Evolutionary conservation across 2,888 invertebrate genomes (phyloP).

Genomic region (Thecophora atra): DNA sequence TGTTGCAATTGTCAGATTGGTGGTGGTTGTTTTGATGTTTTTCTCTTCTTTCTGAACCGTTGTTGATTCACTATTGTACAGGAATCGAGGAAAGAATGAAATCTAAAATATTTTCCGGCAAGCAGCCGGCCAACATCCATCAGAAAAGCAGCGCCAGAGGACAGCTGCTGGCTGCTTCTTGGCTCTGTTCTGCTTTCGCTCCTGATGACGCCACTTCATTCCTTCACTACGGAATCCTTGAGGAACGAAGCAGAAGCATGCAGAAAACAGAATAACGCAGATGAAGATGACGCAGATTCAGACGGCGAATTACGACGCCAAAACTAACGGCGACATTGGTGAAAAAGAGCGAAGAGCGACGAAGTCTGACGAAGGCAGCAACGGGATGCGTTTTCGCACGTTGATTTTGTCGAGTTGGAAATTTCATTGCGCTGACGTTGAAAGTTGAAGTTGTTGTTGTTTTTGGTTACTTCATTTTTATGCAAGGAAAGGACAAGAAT

Average conservation of each 20-base stretch:
- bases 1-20: no score
- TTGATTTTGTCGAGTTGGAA: conserved; percentile 27
- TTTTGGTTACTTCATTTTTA: no score
- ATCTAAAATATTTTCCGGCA: conserved; percentile 32
- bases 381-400: conserved; percentile 29
- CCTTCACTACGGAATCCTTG: background rate
- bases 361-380: background rate
- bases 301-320: no score
- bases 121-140: conserved; percentile 6
- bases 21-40: conserved; percentile 2
- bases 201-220: conserved; percentile 2
- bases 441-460: background rate
- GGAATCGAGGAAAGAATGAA: conserved; percentile 28
- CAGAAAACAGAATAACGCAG: background rate
- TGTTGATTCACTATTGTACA: background rate
- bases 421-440: background rate
- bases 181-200: background rate
- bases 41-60: background rate
- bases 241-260: background rate
- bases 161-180: background rate
- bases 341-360: background rate
- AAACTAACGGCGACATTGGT: no score
- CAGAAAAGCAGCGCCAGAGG: background rate
- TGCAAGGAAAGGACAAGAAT: no score
- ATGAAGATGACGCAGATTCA: background rate